Conservation (phyloP, 2,113 vertebrate species). For the Entelurus aequoreus region DNA sequence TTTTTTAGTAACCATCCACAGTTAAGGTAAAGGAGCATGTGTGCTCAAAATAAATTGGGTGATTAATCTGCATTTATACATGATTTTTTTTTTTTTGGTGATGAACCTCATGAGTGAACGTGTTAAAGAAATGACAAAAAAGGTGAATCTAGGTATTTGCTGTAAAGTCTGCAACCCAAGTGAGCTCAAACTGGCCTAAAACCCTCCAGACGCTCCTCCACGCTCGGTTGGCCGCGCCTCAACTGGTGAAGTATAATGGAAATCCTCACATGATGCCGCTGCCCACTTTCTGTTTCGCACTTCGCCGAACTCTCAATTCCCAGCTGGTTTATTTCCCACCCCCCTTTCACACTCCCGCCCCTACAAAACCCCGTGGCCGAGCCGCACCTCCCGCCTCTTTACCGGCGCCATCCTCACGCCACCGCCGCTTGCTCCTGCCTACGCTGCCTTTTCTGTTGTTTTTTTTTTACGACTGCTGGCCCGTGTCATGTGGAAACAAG, state of each 20-base stretch:
- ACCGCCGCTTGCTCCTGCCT: constrained; percentile 28
- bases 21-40: too few species aligned
- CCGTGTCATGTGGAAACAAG: constrained; percentile 44
- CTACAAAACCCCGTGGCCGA: constrained; percentile 11
- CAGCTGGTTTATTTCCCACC: constrained; percentile 19
- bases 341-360: not conserved
- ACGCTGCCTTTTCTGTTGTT: constrained; percentile 2
- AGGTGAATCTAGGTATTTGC: too few species aligned
- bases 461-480: constrained; percentile 28
- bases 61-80: too few species aligned
- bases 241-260: constrained; percentile 62
- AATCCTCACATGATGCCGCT: constrained; percentile 49
- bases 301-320: constrained; percentile 54
- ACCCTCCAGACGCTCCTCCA: constrained; percentile 38
- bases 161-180: too few species aligned
- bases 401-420: constrained; percentile 13
- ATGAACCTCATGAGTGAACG: too few species aligned
- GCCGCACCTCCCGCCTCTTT: constrained; percentile 26
- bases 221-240: constrained; percentile 53
- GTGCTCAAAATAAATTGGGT: too few species aligned
- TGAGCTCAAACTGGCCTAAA: too few species aligned
- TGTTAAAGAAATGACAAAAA: too few species aligned
- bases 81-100: too few species aligned
- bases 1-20: too few species aligned
- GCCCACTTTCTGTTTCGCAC: constrained; percentile 40